Evolutionary conservation across 2,888 invertebrate species (phyloP), one percentile per base, ranked within the genome.

Genomic region (Zonitis immaculata): DNA sequence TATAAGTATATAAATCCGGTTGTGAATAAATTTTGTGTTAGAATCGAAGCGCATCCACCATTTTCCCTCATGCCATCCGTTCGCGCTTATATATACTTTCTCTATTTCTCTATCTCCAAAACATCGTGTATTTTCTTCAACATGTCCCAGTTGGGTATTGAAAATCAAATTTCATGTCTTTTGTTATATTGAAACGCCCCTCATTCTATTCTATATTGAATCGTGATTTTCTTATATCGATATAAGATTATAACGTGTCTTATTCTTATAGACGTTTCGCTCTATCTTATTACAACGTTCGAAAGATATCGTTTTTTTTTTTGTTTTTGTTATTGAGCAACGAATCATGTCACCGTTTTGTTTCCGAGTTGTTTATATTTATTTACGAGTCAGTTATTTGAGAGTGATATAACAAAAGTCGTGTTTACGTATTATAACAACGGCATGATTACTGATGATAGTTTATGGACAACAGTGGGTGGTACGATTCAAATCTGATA

Each of bases 391-490:
- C 59, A 59, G 53, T 60, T 56, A 57, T 57, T 58, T 51, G 52
- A 56, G 63, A 66, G 62, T 64, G 65, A 63, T 66, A 66, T 66
- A 64, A 62, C 60, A 61, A 62, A 62, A 67, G 65, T 67, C 67
- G 66, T 66, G 67, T 67, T 60, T 20, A 39, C n/a, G n/a, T 39
- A 54, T 22, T 60, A 61, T 61, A 62, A 59, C 64, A 65, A 66
- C 61, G 62, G 59, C 65, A 65, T 67, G 67, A 67, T 67, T 67
- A 62, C 64, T 61, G 63, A 60, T 54, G 11, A 39, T 66, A 57
- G 63, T 67, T 66, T 66, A 66, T 66, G 64, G 62, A 59, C 56
- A 66, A 60, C 67, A 59, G 66, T 67, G 67, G 67, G 67, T 67
- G 67, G 67, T 61, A 63, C 57, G 42, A 58, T 60, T 61, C 61